Evolutionary conservation across 92 coral and sea anemone genomes (phyloP), one percentile per base, ranked within the genome.

Genomic region (Epizoanthus scotinus): DNA sequence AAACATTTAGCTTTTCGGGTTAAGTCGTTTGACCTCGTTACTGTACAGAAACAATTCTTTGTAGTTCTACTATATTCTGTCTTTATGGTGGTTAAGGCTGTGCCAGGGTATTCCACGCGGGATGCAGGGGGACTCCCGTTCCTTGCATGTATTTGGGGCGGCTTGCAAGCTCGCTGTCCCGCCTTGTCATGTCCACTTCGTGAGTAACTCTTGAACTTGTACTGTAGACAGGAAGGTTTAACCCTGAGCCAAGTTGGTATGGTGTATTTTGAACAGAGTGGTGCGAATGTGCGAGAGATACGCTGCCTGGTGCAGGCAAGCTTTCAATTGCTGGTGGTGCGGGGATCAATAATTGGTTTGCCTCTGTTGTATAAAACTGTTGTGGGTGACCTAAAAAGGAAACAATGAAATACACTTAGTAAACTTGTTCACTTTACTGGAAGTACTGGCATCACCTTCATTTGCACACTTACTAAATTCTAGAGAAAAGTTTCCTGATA

Each of bases 81-180:
- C 14, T 57, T 38, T 57, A n/a, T 34, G 3, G 31, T 60, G 12
- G 19, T 78, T 42, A 88, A 38, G 91, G 91, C 26, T 92, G 97
- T 12, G 91, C 83, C 6, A 90, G 86, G 6, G 91, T 77, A 72
- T 84, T 92, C 94, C 94, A 90, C 0, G 89, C 61, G 5, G 94
- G 87, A n/a, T 90, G 97, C 26, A 92, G 85, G 34, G 92, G 74
- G 22, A 87, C 66, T 29, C 90, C 85, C 13, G 92, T 85, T 18
- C 88, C 83, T 83, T 92, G 97, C 36, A 87, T 83, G 53, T 81
- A 84, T 47, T 92, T 92, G 9, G 97, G 62, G 68, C 90, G 86
- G 60, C 79, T 93, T 2, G 70, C 67, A 40, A 85, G 87, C 34
- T 85, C 82, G 77, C 84, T 71, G 61, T 83, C 73, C 13, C 83